A percentile compares a stretch with the other conserved stretches of the same genome.
Conservation (phyloP, 2,113 vertebrate genomes). For the Lophotis ruficrista region DNA sequence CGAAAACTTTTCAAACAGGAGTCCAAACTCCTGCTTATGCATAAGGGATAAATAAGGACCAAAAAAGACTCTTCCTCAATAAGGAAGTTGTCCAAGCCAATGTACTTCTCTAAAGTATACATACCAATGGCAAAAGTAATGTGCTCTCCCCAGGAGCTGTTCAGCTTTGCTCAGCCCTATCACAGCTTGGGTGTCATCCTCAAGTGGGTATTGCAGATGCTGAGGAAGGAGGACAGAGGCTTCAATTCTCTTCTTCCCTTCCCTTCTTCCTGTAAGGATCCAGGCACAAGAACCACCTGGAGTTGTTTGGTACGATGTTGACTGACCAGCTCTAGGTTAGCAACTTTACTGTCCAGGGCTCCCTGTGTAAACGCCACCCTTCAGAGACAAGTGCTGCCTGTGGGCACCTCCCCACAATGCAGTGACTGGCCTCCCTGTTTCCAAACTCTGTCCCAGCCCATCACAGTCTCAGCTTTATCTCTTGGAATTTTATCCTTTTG, state of each 20-base stretch:
- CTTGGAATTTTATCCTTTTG: neutral
- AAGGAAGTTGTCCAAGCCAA: neutral
- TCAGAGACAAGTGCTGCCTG: neutral
- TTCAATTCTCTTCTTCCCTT: neutral
- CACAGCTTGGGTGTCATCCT: neutral
- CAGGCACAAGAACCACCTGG: neutral
- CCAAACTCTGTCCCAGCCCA: neutral
- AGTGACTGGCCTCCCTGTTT: neutral
- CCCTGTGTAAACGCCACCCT: neutral
- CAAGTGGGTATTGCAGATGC: neutral
- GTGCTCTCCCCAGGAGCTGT: neutral
- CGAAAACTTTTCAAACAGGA: neutral
- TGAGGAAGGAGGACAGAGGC: neutral
- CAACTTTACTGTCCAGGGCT: neutral
- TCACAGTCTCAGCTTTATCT: neutral
- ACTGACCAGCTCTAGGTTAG: neutral
- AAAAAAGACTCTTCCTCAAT: neutral
- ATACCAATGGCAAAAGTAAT: neutral
- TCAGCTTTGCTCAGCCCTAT: neutral
- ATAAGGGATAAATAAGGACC: neutral
- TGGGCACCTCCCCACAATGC: accelerated
- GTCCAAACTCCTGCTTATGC: neutral
- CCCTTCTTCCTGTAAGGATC: neutral
- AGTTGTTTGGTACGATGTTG: neutral
- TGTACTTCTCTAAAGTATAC: neutral